Percentiles rank a stretch among this genome's conserved stretches.
Evolutionary conservation across 2,113 vertebrate species (phyloP).

Genomic region (Butorides virescens): DNA sequence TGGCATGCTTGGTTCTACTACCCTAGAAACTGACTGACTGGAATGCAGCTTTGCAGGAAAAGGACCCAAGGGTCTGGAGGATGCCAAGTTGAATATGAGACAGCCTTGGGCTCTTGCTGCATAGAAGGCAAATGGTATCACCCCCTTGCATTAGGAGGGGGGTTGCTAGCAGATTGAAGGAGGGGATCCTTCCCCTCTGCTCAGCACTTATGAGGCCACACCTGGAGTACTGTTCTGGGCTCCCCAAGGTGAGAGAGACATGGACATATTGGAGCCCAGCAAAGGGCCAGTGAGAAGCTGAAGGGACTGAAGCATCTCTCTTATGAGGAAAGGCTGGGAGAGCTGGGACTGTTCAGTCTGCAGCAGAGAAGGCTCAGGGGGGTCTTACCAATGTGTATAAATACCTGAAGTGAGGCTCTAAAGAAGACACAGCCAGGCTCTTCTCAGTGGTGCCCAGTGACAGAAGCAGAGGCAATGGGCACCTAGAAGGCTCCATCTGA

Average conservation of each 20-base stretch:
- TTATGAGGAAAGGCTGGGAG: neutral
- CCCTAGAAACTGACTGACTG: neutral
- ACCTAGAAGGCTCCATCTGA: neutral
- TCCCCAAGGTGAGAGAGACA: neutral
- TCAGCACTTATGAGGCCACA: neutral
- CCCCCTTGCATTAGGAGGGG: neutral
- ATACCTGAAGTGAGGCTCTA: neutral
- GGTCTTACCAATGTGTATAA: rapidly evolving
- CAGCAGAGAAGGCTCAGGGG: neutral
- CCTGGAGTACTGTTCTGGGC: neutral
- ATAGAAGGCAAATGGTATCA: neutral
- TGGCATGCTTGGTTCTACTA: neutral
- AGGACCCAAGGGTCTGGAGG: neutral
- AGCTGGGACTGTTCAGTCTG: neutral
- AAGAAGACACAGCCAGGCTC: neutral
- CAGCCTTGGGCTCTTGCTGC: neutral
- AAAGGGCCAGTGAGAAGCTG: neutral
- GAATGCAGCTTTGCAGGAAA: neutral
- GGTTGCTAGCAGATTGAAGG: neutral
- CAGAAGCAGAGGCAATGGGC: neutral
- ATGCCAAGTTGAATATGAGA: neutral
- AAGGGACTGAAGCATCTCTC: neutral
- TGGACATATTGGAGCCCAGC: neutral
- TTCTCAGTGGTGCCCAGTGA: neutral
- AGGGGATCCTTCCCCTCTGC: neutral